These are phyloP conservation scores for Drosophila azteca DNA, from an alignment of 1,140 invertebrate genomes.

Conservation along the genomic window DNA sequence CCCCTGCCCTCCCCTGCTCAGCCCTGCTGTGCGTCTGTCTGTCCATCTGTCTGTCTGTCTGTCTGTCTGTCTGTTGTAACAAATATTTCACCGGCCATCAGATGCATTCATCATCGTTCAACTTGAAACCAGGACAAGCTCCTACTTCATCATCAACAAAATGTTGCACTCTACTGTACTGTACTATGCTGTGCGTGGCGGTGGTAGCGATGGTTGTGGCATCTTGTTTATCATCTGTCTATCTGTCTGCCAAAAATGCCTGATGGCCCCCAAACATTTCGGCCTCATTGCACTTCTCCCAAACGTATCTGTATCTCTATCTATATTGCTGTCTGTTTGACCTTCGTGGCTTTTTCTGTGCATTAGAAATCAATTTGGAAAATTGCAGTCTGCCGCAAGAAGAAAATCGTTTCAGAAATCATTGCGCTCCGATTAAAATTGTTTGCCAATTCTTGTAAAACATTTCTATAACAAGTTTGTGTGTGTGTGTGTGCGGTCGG, in stretches of 20 bases:
- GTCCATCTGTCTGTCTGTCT: too few species aligned
- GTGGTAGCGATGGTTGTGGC: not conserved
- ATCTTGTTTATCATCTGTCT: conserved; percentile 15
- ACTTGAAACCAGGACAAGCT: not conserved
- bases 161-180: conserved; percentile 14
- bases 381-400: conserved; percentile 19
- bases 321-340: too few species aligned
- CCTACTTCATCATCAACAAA: conserved; percentile 23
- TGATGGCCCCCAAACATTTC: too few species aligned
- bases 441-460: conserved; percentile 38
- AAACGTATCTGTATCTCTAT: too few species aligned
- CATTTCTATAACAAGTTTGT: conserved; percentile 31
- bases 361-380: conserved; percentile 45
- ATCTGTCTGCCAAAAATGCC: too few species aligned
- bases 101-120: conserved; percentile 24
- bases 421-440: conserved; percentile 35
- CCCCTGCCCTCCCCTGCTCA: too few species aligned
- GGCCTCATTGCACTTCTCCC: too few species aligned
- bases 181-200: not conserved
- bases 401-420: conserved; percentile 9
- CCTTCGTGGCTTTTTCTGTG: too few species aligned
- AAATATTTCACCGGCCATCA: conserved; percentile 16
- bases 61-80: not conserved
- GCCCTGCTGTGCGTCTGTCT: too few species aligned
- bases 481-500: not conserved